Conservation (phyloP, 2,113 vertebrate species). For the Theristicus caerulescens region DNA sequence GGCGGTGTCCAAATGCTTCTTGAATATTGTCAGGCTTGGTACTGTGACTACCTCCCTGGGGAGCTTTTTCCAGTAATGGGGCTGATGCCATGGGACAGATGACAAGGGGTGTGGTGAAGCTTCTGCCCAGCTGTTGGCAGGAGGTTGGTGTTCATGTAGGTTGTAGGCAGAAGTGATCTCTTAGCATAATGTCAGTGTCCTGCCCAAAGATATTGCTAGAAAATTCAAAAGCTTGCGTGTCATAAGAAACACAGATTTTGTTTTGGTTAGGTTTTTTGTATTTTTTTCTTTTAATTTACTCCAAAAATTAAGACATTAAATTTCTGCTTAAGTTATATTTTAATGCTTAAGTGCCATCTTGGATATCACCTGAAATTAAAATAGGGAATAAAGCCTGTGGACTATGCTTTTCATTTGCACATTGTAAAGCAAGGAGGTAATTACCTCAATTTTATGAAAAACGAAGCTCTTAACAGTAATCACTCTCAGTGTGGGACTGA, state of each 20-base stretch:
- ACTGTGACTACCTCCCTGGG: too few relatives aligned
- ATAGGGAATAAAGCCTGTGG: neutral
- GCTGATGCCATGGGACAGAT: too few relatives aligned
- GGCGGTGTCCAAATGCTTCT: too few relatives aligned
- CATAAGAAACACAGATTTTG: rapidly evolving
- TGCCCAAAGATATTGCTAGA: neutral
- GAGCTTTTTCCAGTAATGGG: too few relatives aligned
- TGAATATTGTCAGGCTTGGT: too few relatives aligned
- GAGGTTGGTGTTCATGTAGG: neutral
- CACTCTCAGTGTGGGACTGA: neutral
- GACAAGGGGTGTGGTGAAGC: neutral
- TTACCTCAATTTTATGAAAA: constrained; percentile 4
- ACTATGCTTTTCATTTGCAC: neutral
- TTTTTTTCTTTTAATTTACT: neutral
- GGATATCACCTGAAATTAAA: neutral
- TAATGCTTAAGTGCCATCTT: neutral
- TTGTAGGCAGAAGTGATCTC: neutral
- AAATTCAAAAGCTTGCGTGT: neutral
- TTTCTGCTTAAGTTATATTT: neutral
- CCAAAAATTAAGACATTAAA: neutral
- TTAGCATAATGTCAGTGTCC: neutral
- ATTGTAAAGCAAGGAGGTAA: neutral
- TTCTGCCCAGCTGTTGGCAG: neutral
- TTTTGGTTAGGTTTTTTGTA: neutral
- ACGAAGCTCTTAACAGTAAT: neutral